Base-by-base conservation (phyloP, 2,113 vertebrate species). In the Cryptotis parvus region DNA sequence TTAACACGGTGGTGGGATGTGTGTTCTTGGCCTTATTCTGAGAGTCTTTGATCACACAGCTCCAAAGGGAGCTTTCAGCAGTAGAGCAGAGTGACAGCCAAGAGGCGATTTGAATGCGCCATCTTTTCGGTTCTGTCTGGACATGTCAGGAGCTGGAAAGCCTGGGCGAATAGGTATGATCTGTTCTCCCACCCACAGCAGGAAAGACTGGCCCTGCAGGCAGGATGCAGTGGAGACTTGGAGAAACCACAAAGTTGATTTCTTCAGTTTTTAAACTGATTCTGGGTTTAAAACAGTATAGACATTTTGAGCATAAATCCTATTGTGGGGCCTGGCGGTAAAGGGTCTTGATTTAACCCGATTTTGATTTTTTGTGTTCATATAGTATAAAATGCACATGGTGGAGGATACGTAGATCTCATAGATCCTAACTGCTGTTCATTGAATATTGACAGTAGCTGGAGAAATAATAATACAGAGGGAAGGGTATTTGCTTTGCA, bases 321-420 rank as follows among this genome's bases (percentile, higher is more conserved):
- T 65, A 65, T 65, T 31, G 26, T 12, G 31, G 20, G 26, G 63
- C 4, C 15, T 8, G 63, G 63, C n/a, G n/a, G n/a, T n/a, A n/a
- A 29, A 29, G 18, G 55, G 20, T 22, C 22, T 58, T 22, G 6
- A 4, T 20, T 58, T 4, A 58, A 58, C 55, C 55, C 55, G 5
- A 61, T 85, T 78, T 70, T 82, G 68, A 76, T 68, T 66, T 84
- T 49, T n/a, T n/a, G n/a, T n/a, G n/a, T n/a, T n/a, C n/a, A n/a
- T n/a, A n/a, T n/a, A n/a, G n/a, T n/a, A n/a, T n/a, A n/a, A n/a
- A n/a, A 83, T 65, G 65, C 29, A 84, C 63, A 72, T 4, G 61
- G 41, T 33, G 33, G 79, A 89, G 22, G n/a, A 16, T 31, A 2
- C 76, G 2, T 80, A 49, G 75, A 72, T 55, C 58, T 11, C 61